phyloP scores from a whole-genome alignment of 2,113 vertebrate species.

The Bubo bubo region DNA sequence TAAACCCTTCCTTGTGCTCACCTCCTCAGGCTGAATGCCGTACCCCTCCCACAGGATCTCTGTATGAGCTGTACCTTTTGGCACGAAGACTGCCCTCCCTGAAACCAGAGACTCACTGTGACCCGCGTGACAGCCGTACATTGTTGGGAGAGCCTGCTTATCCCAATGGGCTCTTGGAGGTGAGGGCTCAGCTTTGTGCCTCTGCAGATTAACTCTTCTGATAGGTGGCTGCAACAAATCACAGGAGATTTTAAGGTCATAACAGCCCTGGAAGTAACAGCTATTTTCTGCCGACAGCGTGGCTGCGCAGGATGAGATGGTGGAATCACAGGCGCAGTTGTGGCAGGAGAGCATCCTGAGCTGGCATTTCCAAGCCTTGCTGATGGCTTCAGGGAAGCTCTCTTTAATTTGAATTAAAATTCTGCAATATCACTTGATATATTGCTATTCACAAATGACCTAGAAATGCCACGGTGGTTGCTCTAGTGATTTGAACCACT shows the following conservation, averaged over 20 bases:
- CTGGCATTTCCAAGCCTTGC: neutral
- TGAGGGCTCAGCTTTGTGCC: neutral
- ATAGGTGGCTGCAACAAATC: neutral
- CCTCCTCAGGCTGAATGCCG: neutral
- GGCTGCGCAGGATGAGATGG: accelerated
- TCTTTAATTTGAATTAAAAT: neutral
- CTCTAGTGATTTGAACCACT: neutral
- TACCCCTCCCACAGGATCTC: neutral
- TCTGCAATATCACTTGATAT: neutral
- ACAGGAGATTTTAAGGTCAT: neutral
- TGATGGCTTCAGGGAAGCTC: neutral
- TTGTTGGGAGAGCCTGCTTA: neutral
- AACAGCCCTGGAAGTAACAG: neutral
- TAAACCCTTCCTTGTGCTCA: neutral
- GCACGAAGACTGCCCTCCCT: accelerated
- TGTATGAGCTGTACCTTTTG: accelerated
- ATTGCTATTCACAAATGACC: neutral
- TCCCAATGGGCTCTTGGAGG: accelerated
- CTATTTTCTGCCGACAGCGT: accelerated
- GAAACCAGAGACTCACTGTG: neutral
- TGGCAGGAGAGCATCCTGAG: neutral
- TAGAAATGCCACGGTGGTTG: neutral
- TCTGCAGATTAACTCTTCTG: neutral
- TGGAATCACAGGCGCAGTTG: accelerated
- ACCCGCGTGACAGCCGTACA: neutral